These are phyloP conservation scores for Heliothis peltigera DNA, from an alignment of 2,888 invertebrate genomes.

Conservation along the genomic window DNA sequence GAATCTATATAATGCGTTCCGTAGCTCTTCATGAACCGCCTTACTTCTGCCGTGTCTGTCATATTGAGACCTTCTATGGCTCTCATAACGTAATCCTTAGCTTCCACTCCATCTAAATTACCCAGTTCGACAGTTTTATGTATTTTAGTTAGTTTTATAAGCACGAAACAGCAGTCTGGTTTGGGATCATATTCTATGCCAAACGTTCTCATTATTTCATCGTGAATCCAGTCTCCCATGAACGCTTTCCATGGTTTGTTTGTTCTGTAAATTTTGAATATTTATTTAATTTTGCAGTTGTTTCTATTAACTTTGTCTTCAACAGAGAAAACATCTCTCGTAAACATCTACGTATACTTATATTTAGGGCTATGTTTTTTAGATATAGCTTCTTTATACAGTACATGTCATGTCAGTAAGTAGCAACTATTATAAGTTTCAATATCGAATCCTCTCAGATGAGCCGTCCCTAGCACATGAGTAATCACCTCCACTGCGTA, in stretches of 20 bases:
- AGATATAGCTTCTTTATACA: no score
- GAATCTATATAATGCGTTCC: slow-evolving; percentile 97
- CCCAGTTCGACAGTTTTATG: slow-evolving; percentile 92
- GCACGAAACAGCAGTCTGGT: slow-evolving; percentile 94
- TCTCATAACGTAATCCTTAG: slow-evolving; percentile 91
- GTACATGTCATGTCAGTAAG: no score
- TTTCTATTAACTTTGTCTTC: neutral
- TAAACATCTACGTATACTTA: no score
- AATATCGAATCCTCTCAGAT: no score
- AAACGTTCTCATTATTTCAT: slow-evolving; percentile 94
- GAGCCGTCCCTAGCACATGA: no score
- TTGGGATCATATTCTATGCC: slow-evolving; percentile 92
- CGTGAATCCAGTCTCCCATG: slow-evolving; percentile 95
- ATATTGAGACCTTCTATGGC: slow-evolving; percentile 91
- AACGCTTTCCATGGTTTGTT: slow-evolving; percentile 96
- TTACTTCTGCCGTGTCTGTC: slow-evolving; percentile 92
- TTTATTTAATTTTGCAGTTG: neutral
- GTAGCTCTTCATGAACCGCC: slow-evolving; percentile 94
- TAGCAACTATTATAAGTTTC: no score
- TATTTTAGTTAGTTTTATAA: slow-evolving; percentile 91
- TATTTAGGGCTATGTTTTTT: no score
- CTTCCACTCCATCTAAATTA: slow-evolving; percentile 88
- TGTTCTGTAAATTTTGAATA: slow-evolving; percentile 73
- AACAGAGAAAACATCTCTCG: no score
- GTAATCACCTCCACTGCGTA: no score